phyloP scores from a whole-genome alignment of 2,888 invertebrate species.

The Cephus spinipes region DNA sequence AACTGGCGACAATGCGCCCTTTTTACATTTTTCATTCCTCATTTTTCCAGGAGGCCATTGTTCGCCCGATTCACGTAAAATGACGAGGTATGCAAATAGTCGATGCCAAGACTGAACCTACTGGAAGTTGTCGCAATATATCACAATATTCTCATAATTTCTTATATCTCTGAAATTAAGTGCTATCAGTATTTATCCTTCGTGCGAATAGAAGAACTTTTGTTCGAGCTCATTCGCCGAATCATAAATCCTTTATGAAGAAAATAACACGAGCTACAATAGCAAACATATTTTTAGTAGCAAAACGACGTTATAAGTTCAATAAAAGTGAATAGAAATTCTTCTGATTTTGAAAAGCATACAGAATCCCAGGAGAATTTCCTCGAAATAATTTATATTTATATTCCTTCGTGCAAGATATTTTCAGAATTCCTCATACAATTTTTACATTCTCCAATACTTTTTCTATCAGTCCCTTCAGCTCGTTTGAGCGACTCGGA shows the following conservation, averaged over 20 bases:
- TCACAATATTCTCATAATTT: neutral
- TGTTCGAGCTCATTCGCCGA: neutral
- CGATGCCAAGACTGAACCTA: neutral
- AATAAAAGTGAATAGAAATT: neutral
- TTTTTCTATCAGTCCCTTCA: neutral
- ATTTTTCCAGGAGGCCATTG: neutral
- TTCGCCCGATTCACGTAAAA: neutral
- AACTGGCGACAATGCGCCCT: neutral
- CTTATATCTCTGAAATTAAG: neutral
- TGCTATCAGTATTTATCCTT: neutral
- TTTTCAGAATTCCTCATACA: neutral
- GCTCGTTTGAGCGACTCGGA: too few species aligned
- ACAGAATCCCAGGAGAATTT: neutral
- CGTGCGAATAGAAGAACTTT: neutral
- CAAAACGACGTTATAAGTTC: neutral
- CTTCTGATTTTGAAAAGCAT: neutral
- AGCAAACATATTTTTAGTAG: neutral
- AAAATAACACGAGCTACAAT: neutral
- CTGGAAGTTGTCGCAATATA: neutral
- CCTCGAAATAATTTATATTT: neutral
- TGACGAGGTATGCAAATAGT: neutral
- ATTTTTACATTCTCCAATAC: neutral
- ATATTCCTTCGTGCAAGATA: neutral
- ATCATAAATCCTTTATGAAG: neutral
- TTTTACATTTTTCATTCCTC: neutral